phyloP scores from a whole-genome alignment of 1,140 invertebrate genomes.

The Euborellia annulipes region DNA sequence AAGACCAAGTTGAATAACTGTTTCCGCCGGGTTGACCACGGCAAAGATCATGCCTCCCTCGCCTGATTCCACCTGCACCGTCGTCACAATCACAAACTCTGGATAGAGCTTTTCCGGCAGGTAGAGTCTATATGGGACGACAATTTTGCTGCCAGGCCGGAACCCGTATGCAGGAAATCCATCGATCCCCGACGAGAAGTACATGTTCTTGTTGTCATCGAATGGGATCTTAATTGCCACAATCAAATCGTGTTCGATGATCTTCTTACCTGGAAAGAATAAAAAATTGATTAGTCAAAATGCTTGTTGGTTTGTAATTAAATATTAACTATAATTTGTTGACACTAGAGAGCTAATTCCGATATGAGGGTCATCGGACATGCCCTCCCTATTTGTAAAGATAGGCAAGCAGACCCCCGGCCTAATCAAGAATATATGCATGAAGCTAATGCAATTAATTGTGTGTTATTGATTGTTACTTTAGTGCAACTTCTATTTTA shows the following conservation, averaged over 20 bases:
- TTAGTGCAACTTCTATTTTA: too few species aligned
- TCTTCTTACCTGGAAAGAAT: too few species aligned
- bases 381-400: too few species aligned
- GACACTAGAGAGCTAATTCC: too few species aligned
- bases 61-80: constrained; percentile 47
- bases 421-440: too few species aligned
- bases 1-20: constrained; percentile 42
- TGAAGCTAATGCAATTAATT: too few species aligned
- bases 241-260: constrained; percentile 37
- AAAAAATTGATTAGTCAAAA: too few species aligned
- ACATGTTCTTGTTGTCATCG: constrained; percentile 40
- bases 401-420: too few species aligned
- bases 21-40: constrained; percentile 82
- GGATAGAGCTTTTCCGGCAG: constrained; percentile 70
- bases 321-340: too few species aligned
- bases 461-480: too few species aligned
- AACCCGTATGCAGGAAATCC: constrained; percentile 83
- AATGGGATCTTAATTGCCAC: constrained; percentile 42
- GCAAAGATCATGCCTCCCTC: constrained; percentile 78
- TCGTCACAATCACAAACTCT: constrained; percentile 72
- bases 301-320: too few species aligned
- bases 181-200: constrained; percentile 54
- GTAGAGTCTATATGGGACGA: constrained; percentile 69
- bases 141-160: constrained; percentile 68
- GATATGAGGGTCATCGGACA: too few species aligned